These are phyloP conservation scores for Asteroscopus sphinx DNA, from an alignment of 2,888 invertebrate species.

Conservation along the genomic window DNA sequence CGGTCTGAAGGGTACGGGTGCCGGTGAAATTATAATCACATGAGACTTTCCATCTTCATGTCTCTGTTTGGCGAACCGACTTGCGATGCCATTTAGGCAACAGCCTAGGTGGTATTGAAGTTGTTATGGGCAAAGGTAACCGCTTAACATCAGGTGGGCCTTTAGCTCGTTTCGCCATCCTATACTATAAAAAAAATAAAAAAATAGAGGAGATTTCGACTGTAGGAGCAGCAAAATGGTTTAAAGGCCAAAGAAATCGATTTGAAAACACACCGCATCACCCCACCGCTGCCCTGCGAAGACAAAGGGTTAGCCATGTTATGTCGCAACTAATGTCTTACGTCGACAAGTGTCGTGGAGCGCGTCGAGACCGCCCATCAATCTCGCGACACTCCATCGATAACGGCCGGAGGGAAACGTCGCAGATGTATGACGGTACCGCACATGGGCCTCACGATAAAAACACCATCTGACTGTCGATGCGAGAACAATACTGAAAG, in stretches of 20 bases:
- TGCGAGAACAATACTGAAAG: conserved; percentile 39
- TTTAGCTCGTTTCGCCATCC: no score
- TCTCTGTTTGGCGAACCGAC: no score
- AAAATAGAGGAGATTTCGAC: no score
- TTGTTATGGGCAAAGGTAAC: no score
- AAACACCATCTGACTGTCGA: conserved; percentile 38
- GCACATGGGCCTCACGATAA: conserved; percentile 42
- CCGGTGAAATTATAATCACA: no score
- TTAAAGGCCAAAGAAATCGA: neutral
- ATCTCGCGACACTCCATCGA: conserved; percentile 46
- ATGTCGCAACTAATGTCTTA: conserved; percentile 20
- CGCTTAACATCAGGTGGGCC: no score
- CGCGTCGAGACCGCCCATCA: conserved; percentile 33
- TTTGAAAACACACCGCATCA: neutral
- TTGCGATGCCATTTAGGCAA: no score
- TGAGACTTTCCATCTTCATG: no score
- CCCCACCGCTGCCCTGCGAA: neutral
- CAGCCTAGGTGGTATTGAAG: no score
- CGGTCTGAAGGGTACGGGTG: no score
- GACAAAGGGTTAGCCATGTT: conserved; percentile 3
- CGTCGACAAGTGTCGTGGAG: conserved; percentile 3
- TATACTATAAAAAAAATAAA: no score
- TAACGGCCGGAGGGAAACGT: conserved; percentile 46
- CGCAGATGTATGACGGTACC: conserved; percentile 30
- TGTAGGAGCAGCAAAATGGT: no score